Conservation (phyloP, 1,140 invertebrate species). For the Brachionus koreanus region DNA sequence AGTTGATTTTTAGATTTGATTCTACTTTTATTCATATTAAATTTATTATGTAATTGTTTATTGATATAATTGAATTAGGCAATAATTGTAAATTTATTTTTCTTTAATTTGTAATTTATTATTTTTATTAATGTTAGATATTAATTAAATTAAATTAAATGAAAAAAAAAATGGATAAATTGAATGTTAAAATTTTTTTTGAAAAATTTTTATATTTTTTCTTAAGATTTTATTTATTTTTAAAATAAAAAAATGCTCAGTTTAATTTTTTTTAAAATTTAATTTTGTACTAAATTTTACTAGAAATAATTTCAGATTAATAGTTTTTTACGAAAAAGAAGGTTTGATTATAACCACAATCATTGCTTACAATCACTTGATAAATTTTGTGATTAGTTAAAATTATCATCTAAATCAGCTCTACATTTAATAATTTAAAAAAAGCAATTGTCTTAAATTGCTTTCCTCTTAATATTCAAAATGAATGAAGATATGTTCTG, state of each 20-base stretch:
- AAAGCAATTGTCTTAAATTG: too few species aligned
- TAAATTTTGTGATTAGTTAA: too few species aligned
- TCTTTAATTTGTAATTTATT: not conserved
- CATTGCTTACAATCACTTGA: too few species aligned
- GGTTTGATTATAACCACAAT: too few species aligned
- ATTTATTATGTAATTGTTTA: not conserved
- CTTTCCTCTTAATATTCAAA: too few species aligned
- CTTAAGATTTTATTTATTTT: not conserved
- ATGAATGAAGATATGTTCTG: too few species aligned
- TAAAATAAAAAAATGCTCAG: not conserved
- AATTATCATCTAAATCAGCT: too few species aligned
- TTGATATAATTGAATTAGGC: not conserved
- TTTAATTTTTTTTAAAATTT: too few species aligned
- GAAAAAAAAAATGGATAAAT: not conserved
- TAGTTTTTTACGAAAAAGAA: too few species aligned
- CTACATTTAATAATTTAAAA: too few species aligned
- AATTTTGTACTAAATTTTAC: too few species aligned
- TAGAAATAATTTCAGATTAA: too few species aligned
- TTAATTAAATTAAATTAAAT: not conserved
- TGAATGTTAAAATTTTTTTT: not conserved
- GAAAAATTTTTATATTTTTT: not conserved
- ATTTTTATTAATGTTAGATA: not conserved
- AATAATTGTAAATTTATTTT: conserved; percentile 5
- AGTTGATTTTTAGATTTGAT: not conserved
- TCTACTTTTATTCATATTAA: not conserved